Evolutionary conservation across 2,113 vertebrate species (phyloP).

Genomic region (Eupsittula cactorum): DNA sequence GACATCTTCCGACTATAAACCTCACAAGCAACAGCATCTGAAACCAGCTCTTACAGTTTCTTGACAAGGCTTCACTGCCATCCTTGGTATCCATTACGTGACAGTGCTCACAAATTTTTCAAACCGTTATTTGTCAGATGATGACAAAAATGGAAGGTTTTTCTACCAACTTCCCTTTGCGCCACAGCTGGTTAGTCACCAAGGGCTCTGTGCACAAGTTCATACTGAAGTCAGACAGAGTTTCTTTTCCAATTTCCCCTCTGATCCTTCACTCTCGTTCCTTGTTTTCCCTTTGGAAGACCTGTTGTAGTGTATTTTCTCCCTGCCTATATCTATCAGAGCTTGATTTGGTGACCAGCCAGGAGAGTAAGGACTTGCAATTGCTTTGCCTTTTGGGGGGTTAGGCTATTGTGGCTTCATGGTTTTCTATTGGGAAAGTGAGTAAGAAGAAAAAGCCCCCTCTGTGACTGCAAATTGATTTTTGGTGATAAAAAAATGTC

Average conservation of each 20-base stretch:
- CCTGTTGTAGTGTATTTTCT: background rate
- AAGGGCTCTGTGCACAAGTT: background rate
- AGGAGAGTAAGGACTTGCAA: constrained; percentile 15
- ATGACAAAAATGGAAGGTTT: background rate
- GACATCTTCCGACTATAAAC: background rate
- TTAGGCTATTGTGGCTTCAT: constrained; percentile 41
- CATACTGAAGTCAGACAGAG: background rate
- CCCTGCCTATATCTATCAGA: background rate
- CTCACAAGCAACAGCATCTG: background rate
- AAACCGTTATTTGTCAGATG: background rate
- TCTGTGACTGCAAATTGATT: constrained; percentile 57
- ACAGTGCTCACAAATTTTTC: background rate
- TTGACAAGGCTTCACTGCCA: background rate
- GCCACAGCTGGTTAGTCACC: background rate
- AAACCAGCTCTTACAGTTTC: background rate
- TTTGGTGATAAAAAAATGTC: constrained; percentile 49
- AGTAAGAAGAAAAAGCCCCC: constrained; percentile 26
- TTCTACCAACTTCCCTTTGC: background rate
- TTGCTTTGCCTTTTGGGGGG: constrained; percentile 47
- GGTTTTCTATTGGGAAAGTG: constrained; percentile 23
- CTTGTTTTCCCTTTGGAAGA: background rate
- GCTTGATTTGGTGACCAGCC: background rate
- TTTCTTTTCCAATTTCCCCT: constrained; percentile 17
- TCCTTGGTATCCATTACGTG: background rate
- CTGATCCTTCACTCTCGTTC: background rate